phyloP scores from a whole-genome alignment of 2,888 invertebrate genomes.

The Pseudococcus viburni region DNA sequence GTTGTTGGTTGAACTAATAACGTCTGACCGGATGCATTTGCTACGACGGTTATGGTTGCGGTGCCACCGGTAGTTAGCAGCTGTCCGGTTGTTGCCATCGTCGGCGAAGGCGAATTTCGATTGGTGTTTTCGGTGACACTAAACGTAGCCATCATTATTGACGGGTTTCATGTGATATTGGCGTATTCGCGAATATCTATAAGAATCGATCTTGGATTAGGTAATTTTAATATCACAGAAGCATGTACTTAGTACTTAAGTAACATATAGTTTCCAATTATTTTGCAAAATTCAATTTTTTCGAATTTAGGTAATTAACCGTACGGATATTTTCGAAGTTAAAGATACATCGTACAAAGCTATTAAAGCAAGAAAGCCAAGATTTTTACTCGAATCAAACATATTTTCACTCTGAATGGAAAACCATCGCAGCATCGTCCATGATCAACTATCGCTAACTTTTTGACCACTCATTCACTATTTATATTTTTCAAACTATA shows the following conservation, averaged over 20 bases:
- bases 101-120: conserved; percentile 59
- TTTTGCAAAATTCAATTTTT: too few relatives aligned
- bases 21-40: conserved; percentile 67
- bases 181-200: neutral
- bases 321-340: too few relatives aligned
- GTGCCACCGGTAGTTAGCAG: conserved; percentile 63
- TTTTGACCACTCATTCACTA: neutral
- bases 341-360: too few relatives aligned
- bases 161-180: conserved; percentile 22
- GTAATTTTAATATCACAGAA: too few relatives aligned
- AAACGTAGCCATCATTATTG: conserved; percentile 62
- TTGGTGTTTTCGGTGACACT: conserved; percentile 59
- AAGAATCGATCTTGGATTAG: neutral
- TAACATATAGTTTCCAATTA: too few relatives aligned
- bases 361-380: neutral
- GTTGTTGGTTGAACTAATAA: conserved; percentile 67
- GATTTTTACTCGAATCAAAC: neutral
- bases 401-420: neutral
- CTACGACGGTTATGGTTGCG: conserved; percentile 68
- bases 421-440: neutral
- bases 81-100: conserved; percentile 65
- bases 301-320: too few relatives aligned
- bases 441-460: neutral
- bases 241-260: too few relatives aligned
- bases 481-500: neutral